Evolutionary conservation across 2,888 invertebrate genomes (phyloP).

Genomic region (Allophyes oxyacanthae): DNA sequence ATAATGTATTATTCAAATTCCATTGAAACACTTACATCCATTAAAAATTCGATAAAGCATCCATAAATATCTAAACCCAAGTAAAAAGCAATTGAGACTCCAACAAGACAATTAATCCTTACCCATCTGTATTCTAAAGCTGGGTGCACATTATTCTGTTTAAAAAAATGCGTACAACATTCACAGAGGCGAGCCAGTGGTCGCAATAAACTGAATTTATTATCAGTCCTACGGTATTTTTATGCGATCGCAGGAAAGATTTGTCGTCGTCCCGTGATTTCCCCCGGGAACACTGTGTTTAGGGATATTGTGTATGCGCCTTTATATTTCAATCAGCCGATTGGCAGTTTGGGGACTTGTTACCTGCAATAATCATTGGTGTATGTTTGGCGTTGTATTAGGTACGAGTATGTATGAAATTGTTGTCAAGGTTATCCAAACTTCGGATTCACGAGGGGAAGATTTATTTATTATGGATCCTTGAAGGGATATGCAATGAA

Average conservation of each 20-base stretch:
- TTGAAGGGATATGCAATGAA: too few species aligned
- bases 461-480: too few species aligned
- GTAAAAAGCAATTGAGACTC: slow-evolving; percentile 33
- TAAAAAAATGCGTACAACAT: slow-evolving; percentile 47
- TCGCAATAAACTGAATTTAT: slow-evolving; percentile 79
- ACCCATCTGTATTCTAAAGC: slow-evolving; percentile 57
- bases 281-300: slow-evolving; percentile 74
- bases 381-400: slow-evolving; percentile 11
- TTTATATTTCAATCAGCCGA: slow-evolving; percentile 72
- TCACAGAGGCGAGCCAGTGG: slow-evolving; percentile 54
- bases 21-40: too few species aligned
- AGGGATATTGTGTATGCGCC: slow-evolving; percentile 69
- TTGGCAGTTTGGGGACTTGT: slow-evolving; percentile 52
- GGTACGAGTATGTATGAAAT: slow-evolving; percentile 8
- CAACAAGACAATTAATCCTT: slow-evolving; percentile 55
- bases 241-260: slow-evolving; percentile 72
- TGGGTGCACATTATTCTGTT: slow-evolving; percentile 55
- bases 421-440: background rate
- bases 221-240: slow-evolving; percentile 69
- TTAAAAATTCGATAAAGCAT: slow-evolving; percentile 23
- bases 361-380: slow-evolving; percentile 42
- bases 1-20: too few species aligned
- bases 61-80: slow-evolving; percentile 44
- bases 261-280: slow-evolving; percentile 78
- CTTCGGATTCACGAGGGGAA: background rate